Base-by-base conservation (phyloP, 2,113 vertebrate genomes). In the Vulpes ferrilata region DNA sequence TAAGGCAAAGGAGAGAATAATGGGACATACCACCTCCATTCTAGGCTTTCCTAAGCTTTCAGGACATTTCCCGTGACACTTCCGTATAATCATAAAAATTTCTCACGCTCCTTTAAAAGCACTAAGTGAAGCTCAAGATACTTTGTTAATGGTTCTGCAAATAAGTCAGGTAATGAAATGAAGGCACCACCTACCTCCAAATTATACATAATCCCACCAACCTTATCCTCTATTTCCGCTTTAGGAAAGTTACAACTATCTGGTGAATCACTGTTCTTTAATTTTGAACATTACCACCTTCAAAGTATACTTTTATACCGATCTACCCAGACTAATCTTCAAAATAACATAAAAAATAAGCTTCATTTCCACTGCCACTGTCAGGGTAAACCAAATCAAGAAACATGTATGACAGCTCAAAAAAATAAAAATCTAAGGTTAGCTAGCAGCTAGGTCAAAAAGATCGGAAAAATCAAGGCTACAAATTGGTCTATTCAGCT, bases 271-370 rank as follows among this genome's bases (percentile, higher is more conserved):
- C n/a, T 51, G 23, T n/a, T 86, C 25, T 81, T 89, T n/a, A 30
- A 86, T 30, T 88, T 32, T 76, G 65, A 81, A 85, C 62, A 87
- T 20, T 15, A 32, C 67, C 11, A 48, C 13, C 16, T 6, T 22
- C 27, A 55, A 1, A 32, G 43, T 57, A 65, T 3, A 87, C 3
- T 71, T 78, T 78, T 25, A 25, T 16, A 73, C 81, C 35, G n/a
- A 67, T 11, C 23, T n/a, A 48, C 25, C 23, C 17, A 43, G 80
- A 67, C 22, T 55, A 73, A 71, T 57, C 51, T 92, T 73, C 38
- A 82, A 90, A 86, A 95, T 78, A 11, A 93, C 5, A 88, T n/a
- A 30, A 60, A 90, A 94, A 90, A 22, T 71, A 79, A 90, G 15
- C 43, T 51, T 96, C 17, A 84, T 91, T 76, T 91, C 23, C 32